Percentiles rank a stretch among this genome's conserved stretches.
phyloP scores from a whole-genome alignment of 2,888 invertebrate genomes.

The Diplolepis rosae region DNA sequence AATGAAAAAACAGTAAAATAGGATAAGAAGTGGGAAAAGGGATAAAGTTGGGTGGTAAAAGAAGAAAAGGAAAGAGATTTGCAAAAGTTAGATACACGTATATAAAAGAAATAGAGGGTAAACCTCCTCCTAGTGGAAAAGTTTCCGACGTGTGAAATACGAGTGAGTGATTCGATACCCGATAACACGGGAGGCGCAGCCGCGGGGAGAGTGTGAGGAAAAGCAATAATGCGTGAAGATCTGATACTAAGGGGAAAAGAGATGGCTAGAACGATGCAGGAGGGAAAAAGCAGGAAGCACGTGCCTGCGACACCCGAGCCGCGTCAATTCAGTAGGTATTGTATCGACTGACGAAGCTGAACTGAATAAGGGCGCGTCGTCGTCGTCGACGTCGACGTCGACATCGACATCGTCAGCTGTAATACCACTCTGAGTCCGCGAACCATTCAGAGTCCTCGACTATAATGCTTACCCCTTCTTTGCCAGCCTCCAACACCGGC shows the following conservation, averaged over 20 bases:
- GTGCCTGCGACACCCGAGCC: conserved; percentile 10
- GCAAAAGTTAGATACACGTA: too few species aligned
- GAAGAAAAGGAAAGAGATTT: neutral
- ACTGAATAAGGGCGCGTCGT: conserved; percentile 31
- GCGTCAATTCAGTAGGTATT: conserved; percentile 19
- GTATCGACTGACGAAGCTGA: conserved; percentile 30
- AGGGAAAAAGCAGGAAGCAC: conserved; percentile 1
- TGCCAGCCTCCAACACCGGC: neutral
- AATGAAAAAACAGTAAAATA: neutral
- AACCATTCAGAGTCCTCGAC: conserved; percentile 44
- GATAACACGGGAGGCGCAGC: neutral
- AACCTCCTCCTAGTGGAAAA: neutral
- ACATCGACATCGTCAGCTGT: conserved; percentile 35
- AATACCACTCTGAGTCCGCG: conserved; percentile 42
- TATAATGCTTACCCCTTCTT: conserved; percentile 39
- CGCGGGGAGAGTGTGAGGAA: neutral
- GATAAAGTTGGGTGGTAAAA: neutral
- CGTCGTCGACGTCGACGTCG: conserved; percentile 16
- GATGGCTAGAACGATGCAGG: neutral
- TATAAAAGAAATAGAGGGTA: neutral
- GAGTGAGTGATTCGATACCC: conserved; percentile 19
- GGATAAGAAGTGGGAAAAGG: neutral
- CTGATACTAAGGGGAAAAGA: neutral
- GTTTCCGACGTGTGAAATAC: conserved; percentile 22
- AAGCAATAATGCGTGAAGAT: conserved; percentile 14